Evolutionary conservation across 2,888 invertebrate genomes (phyloP), one percentile per base, ranked within the genome.

Genomic region (Andrena camellia): DNA sequence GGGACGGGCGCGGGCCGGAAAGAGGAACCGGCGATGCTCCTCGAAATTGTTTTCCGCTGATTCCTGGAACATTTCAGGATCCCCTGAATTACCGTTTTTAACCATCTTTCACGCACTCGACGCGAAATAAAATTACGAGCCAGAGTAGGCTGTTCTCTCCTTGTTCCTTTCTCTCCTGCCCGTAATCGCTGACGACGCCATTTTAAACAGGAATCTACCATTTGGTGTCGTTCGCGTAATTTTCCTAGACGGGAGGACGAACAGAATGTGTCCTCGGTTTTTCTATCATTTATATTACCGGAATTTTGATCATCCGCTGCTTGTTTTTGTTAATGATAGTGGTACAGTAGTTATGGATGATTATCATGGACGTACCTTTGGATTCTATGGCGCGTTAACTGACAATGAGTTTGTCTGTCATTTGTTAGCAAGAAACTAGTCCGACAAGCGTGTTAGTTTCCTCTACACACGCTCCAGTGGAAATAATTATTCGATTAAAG

Each of bases 41-140:
- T 54, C 70, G 70, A 73, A 78, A 77, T 83, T 54, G 67, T 78
- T 68, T 69, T 52, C 70, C 67, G 77, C 71, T 62, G 69, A 73
- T 81, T 64, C 73, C 63, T 64, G 10, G 23, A 64, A 54, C 59
- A 57, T 17, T 31, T 75, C 85, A 77, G 87, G 42, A 42, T 64
- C 54, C 68, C n/a, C 13, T 17, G 59, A 31, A 79, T 79, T 68
- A 57, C 67, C 42, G 80, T 50, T 68, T 63, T 68, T 81, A 81
- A 35, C 79, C 31, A 81, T 72, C 79, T 72, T 72, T 72, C 79
- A 72, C 72, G 79, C 79, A 33, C 35, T 42, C 35, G 2, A 23
- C 60, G 78, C 10, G 60, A 67, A 60, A 66, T 54, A 35, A 78
- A 71, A 78, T 81, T 78, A 67, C 60, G 17, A 20, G 35, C 29